Evolutionary conservation across 2,888 invertebrate species (phyloP).

Genomic region (Brachylomia viminalis): DNA sequence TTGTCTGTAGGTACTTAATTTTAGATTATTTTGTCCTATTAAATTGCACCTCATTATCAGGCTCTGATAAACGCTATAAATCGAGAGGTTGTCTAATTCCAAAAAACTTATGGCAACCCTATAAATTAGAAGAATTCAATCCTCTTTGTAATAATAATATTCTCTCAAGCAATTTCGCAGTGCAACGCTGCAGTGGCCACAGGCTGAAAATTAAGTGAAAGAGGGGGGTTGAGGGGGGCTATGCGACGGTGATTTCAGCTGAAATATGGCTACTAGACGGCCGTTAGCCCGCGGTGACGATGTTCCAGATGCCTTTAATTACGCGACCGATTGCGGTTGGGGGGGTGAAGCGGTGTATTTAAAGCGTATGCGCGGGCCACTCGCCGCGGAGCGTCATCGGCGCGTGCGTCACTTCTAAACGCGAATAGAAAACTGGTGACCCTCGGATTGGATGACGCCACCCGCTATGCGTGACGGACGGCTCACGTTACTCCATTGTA

Average conservation of each 20-base stretch:
- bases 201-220: constrained; percentile 61
- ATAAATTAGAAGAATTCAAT: constrained; percentile 71
- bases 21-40: constrained; percentile 10
- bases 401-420: constrained; percentile 87
- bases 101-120: constrained; percentile 51
- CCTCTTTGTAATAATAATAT: constrained; percentile 74
- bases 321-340: constrained; percentile 72
- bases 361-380: constrained; percentile 76
- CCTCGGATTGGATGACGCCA: constrained; percentile 84
- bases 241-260: constrained; percentile 72
- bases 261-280: constrained; percentile 81
- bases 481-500: constrained; percentile 76
- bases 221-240: constrained; percentile 43
- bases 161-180: constrained; percentile 76
- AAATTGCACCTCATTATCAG: constrained; percentile 6
- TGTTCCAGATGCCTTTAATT: constrained; percentile 82
- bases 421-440: constrained; percentile 88
- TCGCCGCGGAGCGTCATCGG: constrained; percentile 79
- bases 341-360: constrained; percentile 70
- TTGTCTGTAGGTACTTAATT: constrained; percentile 5
- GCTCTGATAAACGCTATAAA: constrained; percentile 11
- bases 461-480: constrained; percentile 77
- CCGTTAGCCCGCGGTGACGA: constrained; percentile 75
- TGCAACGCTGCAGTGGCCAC: constrained; percentile 70
- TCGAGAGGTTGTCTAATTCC: constrained; percentile 1